Evolutionary conservation across 1,140 invertebrate genomes (phyloP), one percentile per base, ranked within the genome.

Genomic region (Tribolium madens): DNA sequence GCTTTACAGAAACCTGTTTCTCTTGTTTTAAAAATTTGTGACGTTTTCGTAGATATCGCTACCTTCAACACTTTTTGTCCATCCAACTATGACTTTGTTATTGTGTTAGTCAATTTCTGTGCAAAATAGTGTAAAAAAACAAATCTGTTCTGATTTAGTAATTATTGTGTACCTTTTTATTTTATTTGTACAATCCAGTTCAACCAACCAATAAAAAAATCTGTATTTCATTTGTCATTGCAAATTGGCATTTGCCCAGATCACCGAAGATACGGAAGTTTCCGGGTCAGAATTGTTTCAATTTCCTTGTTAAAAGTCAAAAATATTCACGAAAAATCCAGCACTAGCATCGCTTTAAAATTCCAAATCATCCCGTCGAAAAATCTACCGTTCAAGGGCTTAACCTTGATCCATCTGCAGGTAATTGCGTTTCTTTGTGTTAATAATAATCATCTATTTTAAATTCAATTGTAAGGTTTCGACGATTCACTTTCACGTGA

Each of bases 391-490:
- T 52, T 42, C 46, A 73, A 73, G 52, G 52, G 50, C 31, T 73
- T 53, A 73, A 73, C 71, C 71, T 73, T 73, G 71, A 57, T 57
- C n/a, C 48, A 73, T 33, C 71, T 57, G 15, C 12, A 73, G 47
- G 48, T 73, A 73, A 57, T 73, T 73, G 71, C 71, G 71, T 73
- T 73, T 53, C 71, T 73, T 73, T 73, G 70, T 73, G 71, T 57
- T 52, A 52, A 57, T 31, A 73, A 73, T 73, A 31, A 26, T 42
- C 48, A 72, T 47, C 68, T 71, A 71, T 48, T 48, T 71, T 71
- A 48, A 71, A 33, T 71, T 71, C 17, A 71, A 50, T 71, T 50
- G 42, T 21, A 18, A 31, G 12, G 70, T 48, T 72, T 15, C 50
- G 18, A 7, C 70, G 17, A 73, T 57, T 73, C 48, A 52, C 71